Percentiles rank a stretch among this genome's conserved stretches.
These are phyloP conservation scores for Silurus asotus DNA, from an alignment of 2,113 vertebrate genomes.

Conservation along the genomic window DNA sequence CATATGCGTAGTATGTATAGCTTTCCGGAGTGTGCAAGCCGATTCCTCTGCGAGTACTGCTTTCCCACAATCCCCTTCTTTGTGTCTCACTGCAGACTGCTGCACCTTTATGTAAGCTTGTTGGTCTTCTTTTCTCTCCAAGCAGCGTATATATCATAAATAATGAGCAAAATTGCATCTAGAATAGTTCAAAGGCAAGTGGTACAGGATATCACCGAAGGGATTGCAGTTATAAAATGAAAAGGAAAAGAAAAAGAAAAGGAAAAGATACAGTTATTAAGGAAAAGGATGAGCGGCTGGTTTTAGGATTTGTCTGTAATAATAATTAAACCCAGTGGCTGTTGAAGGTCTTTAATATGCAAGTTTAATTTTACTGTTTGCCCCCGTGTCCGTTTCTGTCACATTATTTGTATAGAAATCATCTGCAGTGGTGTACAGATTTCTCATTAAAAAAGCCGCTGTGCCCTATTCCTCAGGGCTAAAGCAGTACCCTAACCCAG, in stretches of 20 bases:
- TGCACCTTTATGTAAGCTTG: slow-evolving; percentile 6
- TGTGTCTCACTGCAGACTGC: background rate
- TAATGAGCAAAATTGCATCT: background rate
- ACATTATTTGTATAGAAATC: background rate
- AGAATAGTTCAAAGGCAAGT: background rate
- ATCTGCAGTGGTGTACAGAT: background rate
- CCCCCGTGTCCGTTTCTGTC: background rate
- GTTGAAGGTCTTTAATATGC: slow-evolving; percentile 4
- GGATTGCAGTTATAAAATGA: background rate
- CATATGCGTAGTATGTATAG: background rate
- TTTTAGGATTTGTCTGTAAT: background rate
- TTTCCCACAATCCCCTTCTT: background rate
- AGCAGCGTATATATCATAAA: slow-evolving; percentile 14
- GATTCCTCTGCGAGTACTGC: background rate
- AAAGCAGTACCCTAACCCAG: background rate
- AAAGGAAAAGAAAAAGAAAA: background rate
- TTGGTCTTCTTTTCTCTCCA: background rate
- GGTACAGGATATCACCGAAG: background rate
- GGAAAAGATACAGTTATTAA: slow-evolving; percentile 5
- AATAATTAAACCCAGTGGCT: background rate
- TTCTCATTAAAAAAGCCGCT: background rate
- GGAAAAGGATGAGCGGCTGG: background rate
- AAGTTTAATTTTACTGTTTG: background rate
- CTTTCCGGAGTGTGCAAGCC: background rate
- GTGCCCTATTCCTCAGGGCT: background rate